Base-by-base conservation (phyloP, 2,797 vertebrate species). In the Acanthurus lineatus region DNA sequence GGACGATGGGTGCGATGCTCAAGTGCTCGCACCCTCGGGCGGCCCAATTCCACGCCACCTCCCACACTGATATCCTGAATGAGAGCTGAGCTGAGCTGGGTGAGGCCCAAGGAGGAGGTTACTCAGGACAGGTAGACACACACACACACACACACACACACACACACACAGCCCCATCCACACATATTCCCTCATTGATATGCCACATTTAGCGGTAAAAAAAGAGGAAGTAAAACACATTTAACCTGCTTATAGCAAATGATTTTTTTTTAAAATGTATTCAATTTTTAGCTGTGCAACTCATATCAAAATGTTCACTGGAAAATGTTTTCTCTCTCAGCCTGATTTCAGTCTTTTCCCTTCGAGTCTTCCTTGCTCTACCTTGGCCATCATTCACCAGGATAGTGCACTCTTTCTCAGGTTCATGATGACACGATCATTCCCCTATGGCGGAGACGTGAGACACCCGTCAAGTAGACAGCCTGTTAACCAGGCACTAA, bases 401-500 rank as follows among this genome's bases (percentile, higher is more conserved):
- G 44, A 20, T 19, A 1, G 47, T 67, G 42, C 69, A 53, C 20
- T 52, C 48, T 64, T 64, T 61, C 69, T 66, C 54, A 81, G 76
- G 74, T 84, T 64, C 22, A 64, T 47, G 53, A 82, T 85, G 82
- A 85, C 79, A 88, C 52, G 15, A 78, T 77, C 76, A 35, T 54
- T 80, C 71, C 69, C 76, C 64, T 53, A 52, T 42, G 44, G 84
- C 45, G 61, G 77, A 82, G 42, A 71, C 16, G 17, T 63, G 61
- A 89, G 76, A 86, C 86, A 90, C 59, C 81, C 82, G 80, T 90
- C 90, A 88, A 77, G 76, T 76, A 83, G 87, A 89, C 92, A 86
- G 87, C 86, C 88, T 89, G 91, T 90, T 87, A 89, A 91, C 83
- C 88, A 89, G 85, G 25, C 87, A 89, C 88, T 92, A 91, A 91